A percentile compares a stretch with the other conserved stretches of the same genome.
Conservation (phyloP, 2,888 invertebrate genomes). For the Tenthredo amoena region DNA sequence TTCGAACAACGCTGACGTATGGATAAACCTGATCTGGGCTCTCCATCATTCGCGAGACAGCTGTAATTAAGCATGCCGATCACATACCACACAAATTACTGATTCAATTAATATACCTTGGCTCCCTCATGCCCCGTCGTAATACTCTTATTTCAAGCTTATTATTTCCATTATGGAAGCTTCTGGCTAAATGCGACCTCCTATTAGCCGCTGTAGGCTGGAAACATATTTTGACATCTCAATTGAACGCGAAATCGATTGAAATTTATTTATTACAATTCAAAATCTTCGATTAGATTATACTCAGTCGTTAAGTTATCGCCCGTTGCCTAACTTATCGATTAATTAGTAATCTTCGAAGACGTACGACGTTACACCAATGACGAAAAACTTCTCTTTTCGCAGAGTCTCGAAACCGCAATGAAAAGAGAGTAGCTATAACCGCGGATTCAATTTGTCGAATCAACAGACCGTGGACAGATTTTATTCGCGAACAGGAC, state of each 20-base stretch:
- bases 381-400: neutral
- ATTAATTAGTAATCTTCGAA: neutral
- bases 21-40: slow-evolving; percentile 35
- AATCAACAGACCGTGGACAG: neutral
- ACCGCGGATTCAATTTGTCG: slow-evolving; percentile 8
- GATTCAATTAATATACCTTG: slow-evolving; percentile 53
- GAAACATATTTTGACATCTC: neutral
- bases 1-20: slow-evolving; percentile 10
- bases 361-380: neutral
- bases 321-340: neutral
- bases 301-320: neutral
- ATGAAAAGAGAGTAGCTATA: neutral
- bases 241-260: neutral
- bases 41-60: slow-evolving; percentile 54
- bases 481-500: neutral
- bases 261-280: neutral
- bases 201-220: neutral
- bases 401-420: neutral
- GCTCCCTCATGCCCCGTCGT: slow-evolving; percentile 12
- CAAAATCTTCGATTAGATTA: neutral
- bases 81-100: slow-evolving; percentile 55
- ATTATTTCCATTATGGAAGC: neutral
- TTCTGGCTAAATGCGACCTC: slow-evolving; percentile 17
- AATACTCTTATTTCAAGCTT: slow-evolving; percentile 16
- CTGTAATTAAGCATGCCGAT: slow-evolving; percentile 55